These are phyloP conservation scores for Ceratina japonica DNA, from an alignment of 1,140 invertebrate species.

Conservation along the genomic window DNA sequence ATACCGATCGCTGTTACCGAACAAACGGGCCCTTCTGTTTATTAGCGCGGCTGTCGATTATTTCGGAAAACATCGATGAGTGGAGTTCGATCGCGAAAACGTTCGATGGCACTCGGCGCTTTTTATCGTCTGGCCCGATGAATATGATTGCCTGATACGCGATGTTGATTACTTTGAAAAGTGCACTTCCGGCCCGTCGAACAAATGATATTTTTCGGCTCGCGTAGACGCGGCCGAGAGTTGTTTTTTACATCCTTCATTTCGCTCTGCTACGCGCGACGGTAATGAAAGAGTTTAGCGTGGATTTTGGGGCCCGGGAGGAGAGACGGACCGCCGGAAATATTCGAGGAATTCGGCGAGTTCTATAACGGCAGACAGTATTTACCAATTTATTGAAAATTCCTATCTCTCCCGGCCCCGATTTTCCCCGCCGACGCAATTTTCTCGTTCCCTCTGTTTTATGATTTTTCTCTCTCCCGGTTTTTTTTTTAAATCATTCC, in stretches of 20 bases:
- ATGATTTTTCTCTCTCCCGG: neutral
- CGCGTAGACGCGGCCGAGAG: no score
- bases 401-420: neutral
- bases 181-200: no score
- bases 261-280: neutral
- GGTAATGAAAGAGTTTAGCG: neutral
- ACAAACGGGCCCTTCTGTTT: no score
- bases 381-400: conserved; percentile 21
- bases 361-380: neutral
- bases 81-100: neutral
- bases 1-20: no score
- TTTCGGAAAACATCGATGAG: neutral
- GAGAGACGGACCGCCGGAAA: neutral
- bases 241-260: neutral
- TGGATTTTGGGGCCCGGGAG: no score
- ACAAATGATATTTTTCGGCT: no score
- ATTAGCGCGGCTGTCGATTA: neutral
- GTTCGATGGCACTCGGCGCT: no score
- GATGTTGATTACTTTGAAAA: no score
- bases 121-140: no score
- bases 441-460: neutral
- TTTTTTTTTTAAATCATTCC: conserved; percentile 19
- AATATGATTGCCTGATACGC: no score
- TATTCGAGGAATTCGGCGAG: neutral
- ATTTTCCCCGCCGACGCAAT: neutral